Evolutionary conservation across 2,113 vertebrate species (phyloP).

Genomic region (Nannospalax galili): DNA sequence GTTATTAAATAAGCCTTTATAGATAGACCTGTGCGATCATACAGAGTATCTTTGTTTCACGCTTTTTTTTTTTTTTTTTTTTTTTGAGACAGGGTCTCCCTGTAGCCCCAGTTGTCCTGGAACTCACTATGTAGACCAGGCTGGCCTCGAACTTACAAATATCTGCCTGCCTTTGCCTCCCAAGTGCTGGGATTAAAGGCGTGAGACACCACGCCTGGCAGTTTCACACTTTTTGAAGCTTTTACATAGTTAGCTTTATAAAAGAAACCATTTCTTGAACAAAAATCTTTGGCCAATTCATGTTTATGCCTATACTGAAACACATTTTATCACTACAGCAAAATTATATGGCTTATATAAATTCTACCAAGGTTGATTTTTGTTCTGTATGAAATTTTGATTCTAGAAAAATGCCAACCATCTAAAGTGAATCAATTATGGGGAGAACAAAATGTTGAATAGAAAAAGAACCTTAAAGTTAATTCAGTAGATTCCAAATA

Average conservation of each 20-base stretch:
- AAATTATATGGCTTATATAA: not conserved
- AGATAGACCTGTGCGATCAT: not conserved
- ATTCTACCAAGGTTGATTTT: not conserved
- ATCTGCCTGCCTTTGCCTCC: too few species aligned
- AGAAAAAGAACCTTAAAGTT: not conserved
- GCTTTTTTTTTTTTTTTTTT: too few species aligned
- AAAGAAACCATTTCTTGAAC: constrained; percentile 34
- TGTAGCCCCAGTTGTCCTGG: too few species aligned
- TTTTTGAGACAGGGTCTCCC: too few species aligned
- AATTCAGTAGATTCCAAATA: constrained; percentile 9
- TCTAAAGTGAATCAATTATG: not conserved
- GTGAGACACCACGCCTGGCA: too few species aligned
- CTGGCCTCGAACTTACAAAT: too few species aligned
- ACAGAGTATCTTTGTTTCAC: not conserved
- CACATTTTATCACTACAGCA: constrained; percentile 12
- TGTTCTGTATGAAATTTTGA: not conserved
- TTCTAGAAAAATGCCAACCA: not conserved
- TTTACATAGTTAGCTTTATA: constrained; percentile 5
- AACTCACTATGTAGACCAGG: too few species aligned
- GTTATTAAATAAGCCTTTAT: constrained; percentile 22
- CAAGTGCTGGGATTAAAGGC: too few species aligned
- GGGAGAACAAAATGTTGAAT: constrained; percentile 19
- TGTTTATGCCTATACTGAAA: constrained; percentile 10
- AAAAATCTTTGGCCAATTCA: not conserved
- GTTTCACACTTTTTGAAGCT: constrained; percentile 4